Conservation (phyloP, 2,113 vertebrate genomes). For the Caracal caracal region DNA sequence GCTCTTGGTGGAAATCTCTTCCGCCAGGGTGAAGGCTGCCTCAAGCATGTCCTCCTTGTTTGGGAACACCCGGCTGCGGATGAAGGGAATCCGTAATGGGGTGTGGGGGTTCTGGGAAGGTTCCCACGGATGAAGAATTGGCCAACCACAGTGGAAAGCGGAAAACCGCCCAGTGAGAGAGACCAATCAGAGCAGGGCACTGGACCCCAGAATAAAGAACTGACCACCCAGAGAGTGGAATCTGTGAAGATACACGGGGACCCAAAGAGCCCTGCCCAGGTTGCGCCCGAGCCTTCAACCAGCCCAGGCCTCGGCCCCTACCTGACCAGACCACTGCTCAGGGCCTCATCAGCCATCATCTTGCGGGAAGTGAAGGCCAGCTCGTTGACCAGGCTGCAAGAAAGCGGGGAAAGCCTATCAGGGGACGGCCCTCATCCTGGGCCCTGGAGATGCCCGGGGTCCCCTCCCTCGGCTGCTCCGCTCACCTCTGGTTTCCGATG, state of each 20-base stretch:
- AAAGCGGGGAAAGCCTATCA: accelerated
- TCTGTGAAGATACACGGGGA: accelerated
- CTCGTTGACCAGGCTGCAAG: slow-evolving; percentile 91
- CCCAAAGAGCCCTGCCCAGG: neutral
- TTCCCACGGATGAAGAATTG: neutral
- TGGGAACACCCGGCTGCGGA: slow-evolving; percentile 89
- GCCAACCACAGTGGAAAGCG: neutral
- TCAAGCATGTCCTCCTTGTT: slow-evolving; percentile 89
- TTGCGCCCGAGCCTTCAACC: neutral
- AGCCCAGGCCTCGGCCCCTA: slow-evolving; percentile 51
- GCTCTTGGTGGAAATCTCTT: slow-evolving; percentile 90
- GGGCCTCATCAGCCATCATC: slow-evolving; percentile 92
- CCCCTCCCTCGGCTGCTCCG: accelerated
- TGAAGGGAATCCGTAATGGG: neutral
- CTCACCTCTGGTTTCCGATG: slow-evolving; percentile 91
- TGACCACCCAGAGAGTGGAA: neutral
- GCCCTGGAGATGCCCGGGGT: neutral
- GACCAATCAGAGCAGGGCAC: neutral
- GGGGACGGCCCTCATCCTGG: accelerated
- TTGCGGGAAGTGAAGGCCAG: slow-evolving; percentile 91
- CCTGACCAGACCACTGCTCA: slow-evolving; percentile 92
- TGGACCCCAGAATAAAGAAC: neutral
- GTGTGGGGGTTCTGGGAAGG: neutral
- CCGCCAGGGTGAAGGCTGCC: slow-evolving; percentile 88
- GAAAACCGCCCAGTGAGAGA: neutral